Base-by-base conservation (phyloP, 2,888 invertebrate species). In the Catonia carolina region DNA sequence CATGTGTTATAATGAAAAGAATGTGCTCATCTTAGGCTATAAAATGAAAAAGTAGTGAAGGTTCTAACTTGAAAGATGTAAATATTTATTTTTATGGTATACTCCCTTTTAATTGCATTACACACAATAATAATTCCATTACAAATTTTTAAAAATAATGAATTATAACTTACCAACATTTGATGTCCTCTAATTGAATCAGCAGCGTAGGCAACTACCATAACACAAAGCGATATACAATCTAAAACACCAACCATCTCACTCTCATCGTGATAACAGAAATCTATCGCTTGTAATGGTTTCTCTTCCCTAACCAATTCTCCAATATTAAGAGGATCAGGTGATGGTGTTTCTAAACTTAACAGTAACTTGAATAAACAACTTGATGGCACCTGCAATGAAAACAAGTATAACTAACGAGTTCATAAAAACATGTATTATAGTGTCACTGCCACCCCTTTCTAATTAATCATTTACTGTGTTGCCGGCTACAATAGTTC, bases 261-360 rank as follows among this genome's bases (percentile, higher is more conserved):
- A 52, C 94, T 89, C 70, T 99, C 98, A 70, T 98, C 97, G 64
- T 96, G 89, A 72, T 99, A 99, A 72, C 99, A 99, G 73, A 99
- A 97, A 75, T 99, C 99, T 53, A 97, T 88, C 0, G 97, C 93
- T 71, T 92, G 90, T 14, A 96, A 75, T 0, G 92, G 93, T 66
- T 91, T 91, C 15, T 90, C 89, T 68, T 86, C 94, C 71, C 94
- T 95, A 1, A 93, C 91, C 15, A 93, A 72, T 69, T 92, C 92
- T 1, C 90, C 89, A 63, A 96, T 95, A 70, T 95, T 92, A 0
- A 96, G 77, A 0, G 94, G 94, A 76, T 96, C 96, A 0, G 91
- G 90, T 0, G 93, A 93, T 0, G 95, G 94, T 15, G 93, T 91
- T 72, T 97, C 96, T 63, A 99, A 76, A 62, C 95, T 92, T 53